phyloP scores from a whole-genome alignment of 2,888 invertebrate genomes.

The Euzophera pinguis region DNA sequence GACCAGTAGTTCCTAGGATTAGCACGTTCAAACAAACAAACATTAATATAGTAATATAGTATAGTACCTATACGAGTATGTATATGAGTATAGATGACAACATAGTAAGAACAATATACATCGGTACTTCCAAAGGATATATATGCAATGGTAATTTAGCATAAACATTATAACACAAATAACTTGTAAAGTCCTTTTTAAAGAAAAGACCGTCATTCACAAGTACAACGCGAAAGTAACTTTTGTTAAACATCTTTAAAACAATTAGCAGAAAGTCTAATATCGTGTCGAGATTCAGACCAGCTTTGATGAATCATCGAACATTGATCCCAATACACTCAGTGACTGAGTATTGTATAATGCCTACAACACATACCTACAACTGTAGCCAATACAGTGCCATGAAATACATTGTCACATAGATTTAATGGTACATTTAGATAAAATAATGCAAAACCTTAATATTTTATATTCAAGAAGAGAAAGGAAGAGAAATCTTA shows the following conservation, averaged over 20 bases:
- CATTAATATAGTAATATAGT: no score
- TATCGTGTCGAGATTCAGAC: background rate
- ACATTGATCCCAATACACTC: conserved; percentile 32
- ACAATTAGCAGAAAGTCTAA: background rate
- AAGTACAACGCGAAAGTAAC: background rate
- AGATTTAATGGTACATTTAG: no score
- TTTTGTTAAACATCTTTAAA: background rate
- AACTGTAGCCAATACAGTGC: background rate
- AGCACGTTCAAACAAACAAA: no score
- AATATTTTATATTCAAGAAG: no score
- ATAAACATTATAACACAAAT: background rate
- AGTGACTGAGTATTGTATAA: background rate
- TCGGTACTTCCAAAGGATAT: no score
- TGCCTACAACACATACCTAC: background rate
- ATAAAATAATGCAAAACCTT: background rate
- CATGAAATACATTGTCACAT: background rate
- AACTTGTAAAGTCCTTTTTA: background rate
- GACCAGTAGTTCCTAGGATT: no score
- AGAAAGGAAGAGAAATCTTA: no score
- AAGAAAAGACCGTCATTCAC: conserved; percentile 2
- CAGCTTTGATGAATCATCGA: conserved; percentile 45
- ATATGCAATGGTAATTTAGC: no score
- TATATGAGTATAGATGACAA: no score
- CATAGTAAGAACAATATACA: no score
- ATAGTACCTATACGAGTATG: no score